Evolutionary conservation across 1,140 invertebrate species (phyloP).

Genomic region (Drosophila suzukii): DNA sequence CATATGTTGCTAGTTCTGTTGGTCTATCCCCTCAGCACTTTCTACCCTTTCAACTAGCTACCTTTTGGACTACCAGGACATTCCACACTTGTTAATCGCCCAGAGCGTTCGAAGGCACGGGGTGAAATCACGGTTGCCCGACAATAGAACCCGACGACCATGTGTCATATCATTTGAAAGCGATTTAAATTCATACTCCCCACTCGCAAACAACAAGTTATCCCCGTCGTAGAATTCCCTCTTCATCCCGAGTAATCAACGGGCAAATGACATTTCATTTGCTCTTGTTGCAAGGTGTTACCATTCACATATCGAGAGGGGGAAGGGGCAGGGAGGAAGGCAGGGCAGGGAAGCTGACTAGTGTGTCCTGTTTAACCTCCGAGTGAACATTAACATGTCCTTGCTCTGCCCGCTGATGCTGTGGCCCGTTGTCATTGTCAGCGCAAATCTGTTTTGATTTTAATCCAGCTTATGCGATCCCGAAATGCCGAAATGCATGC

Average conservation of each 20-base stretch:
- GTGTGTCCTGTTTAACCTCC: constrained; percentile 49
- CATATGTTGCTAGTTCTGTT: constrained; percentile 31
- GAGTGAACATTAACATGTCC: constrained; percentile 49
- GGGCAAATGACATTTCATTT: constrained; percentile 43
- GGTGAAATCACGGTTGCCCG: constrained; percentile 12
- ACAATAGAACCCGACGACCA: constrained; percentile 22
- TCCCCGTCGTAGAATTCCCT: constrained; percentile 1
- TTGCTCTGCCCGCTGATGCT: constrained; percentile 1
- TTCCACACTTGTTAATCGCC: constrained; percentile 48
- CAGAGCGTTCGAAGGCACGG: constrained; percentile 33
- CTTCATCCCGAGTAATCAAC: constrained; percentile 20
- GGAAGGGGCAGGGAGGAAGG: background rate
- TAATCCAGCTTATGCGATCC: constrained; percentile 49
- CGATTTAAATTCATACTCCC: constrained; percentile 45
- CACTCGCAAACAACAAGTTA: background rate
- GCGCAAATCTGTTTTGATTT: constrained; percentile 55
- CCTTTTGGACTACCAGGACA: constrained; percentile 2
- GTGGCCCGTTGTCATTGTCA: constrained; percentile 44
- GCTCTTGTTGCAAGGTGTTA: constrained; percentile 42
- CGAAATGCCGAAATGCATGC: constrained; percentile 45
- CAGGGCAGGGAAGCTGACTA: constrained; percentile 8
- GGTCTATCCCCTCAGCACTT: constrained; percentile 3
- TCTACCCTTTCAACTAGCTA: background rate
- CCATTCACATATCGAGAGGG: constrained; percentile 35
- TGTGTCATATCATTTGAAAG: constrained; percentile 42